Base-by-base conservation (phyloP, 2,888 invertebrate genomes). In the Pogonocherus hispidulus region DNA sequence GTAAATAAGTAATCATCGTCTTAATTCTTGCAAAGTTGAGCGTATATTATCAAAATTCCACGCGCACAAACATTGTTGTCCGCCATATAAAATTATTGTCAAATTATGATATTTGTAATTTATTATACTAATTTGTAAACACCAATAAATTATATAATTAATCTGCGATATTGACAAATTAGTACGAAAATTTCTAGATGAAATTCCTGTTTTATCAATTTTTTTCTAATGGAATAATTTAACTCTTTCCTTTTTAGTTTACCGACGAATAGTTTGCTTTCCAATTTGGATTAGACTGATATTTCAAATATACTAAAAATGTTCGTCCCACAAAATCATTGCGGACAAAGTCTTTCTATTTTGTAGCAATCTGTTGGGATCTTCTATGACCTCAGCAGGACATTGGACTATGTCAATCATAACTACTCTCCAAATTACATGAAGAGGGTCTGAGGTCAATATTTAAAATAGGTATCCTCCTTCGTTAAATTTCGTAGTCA, bases 141-240 rank as follows among this genome's bases (percentile, higher is more conserved):
- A 49, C 11, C 49, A 22, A 22, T 22, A 20, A n/a, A 22, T 49
- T 49, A 49, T 22, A 49, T 49, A 49, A 49, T 49, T 49, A 22
- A 49, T 20, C 20, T 49, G 11, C 11, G 19, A n/a, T 22, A n/a
- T 18, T n/a, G 2, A 20, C 4, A 5, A 49, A 20, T n/a, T 22
- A 49, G 5, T 11, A 9, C 8, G 9, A 20, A 22, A 22, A 49
- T 11, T 47, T 47, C 9, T 20, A 47, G 5, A 20, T 1, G 47
- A 8, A 44, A 47, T 47, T 19, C 9, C 11, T 19, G 18, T 47
- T 16, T 47, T 18, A 47, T 47, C 23, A 23, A 4, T 23, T 23
- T 23, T 23, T 32, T 32, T 32, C 8, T 32, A 32, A 32, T 2
- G 32, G 32, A 32, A 32, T 32, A 11, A 8, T 3, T 11, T 8